Evolutionary conservation across 2,113 vertebrate species (phyloP).

Genomic region (Cariama cristata): DNA sequence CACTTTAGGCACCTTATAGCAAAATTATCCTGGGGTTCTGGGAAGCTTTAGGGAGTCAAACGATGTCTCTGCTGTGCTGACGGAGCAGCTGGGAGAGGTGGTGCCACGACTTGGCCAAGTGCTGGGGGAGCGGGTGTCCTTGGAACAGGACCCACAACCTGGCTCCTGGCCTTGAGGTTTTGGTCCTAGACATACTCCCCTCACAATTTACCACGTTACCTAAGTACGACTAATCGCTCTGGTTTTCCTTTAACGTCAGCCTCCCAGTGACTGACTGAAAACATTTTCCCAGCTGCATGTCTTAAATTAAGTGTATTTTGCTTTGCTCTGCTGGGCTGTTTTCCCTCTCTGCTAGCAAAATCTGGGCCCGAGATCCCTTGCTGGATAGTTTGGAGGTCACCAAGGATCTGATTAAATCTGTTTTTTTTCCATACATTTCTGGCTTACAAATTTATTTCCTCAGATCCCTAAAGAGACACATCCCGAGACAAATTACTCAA

Average conservation of each 20-base stretch:
- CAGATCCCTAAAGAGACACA: background rate
- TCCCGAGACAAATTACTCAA: background rate
- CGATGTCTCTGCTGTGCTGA: fast-evolving
- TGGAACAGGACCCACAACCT: background rate
- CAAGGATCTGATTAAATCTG: background rate
- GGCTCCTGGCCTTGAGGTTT: background rate
- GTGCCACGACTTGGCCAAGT: background rate
- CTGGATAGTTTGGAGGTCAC: background rate
- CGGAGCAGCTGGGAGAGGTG: background rate
- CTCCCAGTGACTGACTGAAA: conserved; percentile 8
- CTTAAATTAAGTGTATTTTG: conserved; percentile 42
- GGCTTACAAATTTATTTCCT: background rate
- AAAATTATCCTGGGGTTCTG: background rate
- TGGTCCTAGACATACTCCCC: background rate
- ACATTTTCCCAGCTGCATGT: conserved; percentile 25
- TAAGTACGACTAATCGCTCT: background rate
- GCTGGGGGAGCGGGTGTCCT: background rate
- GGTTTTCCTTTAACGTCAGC: background rate
- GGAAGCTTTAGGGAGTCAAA: background rate
- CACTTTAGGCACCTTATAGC: background rate
- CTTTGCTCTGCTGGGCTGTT: background rate
- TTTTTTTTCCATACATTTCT: background rate
- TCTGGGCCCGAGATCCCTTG: background rate
- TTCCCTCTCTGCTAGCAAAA: background rate
- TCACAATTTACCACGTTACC: background rate